Evolutionary conservation across 1,140 invertebrate genomes (phyloP).

Genomic region (Drosophila rhopaloa): DNA sequence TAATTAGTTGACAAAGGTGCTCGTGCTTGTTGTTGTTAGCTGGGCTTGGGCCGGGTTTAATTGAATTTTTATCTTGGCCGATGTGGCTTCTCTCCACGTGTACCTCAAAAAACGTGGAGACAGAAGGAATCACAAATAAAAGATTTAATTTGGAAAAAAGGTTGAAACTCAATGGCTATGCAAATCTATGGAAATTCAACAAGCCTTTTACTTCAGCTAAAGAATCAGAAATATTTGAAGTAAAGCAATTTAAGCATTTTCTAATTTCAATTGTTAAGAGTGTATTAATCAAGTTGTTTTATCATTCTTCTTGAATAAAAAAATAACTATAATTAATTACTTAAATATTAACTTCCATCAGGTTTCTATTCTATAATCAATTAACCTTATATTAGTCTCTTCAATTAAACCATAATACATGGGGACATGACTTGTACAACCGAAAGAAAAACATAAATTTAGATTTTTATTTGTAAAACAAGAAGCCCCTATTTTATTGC

Average conservation of each 20-base stretch:
- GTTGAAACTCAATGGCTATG: not conserved
- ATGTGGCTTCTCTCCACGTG: conserved; percentile 10
- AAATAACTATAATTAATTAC: too few species aligned
- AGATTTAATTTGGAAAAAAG: not conserved
- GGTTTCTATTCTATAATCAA: too few species aligned
- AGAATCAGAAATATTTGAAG: too few species aligned
- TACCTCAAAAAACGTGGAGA: conserved; percentile 11
- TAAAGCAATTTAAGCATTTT: too few species aligned
- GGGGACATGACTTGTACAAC: not conserved
- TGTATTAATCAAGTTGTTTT: too few species aligned
- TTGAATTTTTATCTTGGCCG: conserved; percentile 74
- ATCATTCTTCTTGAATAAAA: too few species aligned
- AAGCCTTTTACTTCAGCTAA: too few species aligned
- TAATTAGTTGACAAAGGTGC: conserved; percentile 80
- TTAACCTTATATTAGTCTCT: not conserved
- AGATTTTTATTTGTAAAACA: conserved; percentile 53
- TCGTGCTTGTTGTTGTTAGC: conserved; percentile 20
- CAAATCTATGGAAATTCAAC: conserved; percentile 7
- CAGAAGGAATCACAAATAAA: not conserved
- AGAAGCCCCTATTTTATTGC: conserved; percentile 45
- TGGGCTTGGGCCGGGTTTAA: conserved; percentile 45
- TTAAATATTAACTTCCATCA: too few species aligned
- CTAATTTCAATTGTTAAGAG: too few species aligned
- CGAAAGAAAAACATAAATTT: conserved; percentile 31
- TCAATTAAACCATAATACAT: not conserved